Evolutionary conservation across 2,113 vertebrate genomes (phyloP), one percentile per base, ranked within the genome.

Genomic region (Gracilinanus agilis): DNA sequence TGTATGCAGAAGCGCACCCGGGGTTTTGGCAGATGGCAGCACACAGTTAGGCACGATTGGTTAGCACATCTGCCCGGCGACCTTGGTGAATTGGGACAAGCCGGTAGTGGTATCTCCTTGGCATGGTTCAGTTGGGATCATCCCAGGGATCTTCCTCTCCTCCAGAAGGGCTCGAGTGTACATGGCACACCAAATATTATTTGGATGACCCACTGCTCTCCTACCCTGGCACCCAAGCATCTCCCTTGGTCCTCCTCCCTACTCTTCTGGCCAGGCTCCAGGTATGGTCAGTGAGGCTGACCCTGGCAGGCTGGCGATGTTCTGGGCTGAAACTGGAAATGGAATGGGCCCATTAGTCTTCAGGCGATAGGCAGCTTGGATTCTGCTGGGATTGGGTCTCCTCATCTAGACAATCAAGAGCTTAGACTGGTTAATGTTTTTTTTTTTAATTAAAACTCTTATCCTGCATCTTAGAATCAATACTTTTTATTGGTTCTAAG

Each of bases 61-160:
- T 19, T 23, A 40, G 67, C 67, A 83, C 67, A 83, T 83, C 54
- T 12, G n/a, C 55, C 12, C 53, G 23, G 34, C 56, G 44, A 90
- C 49, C 27, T 49, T 83, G 90, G 55, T 90, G 67, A 83, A 83
- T 83, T 89, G 75, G 55, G 89, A 94, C 93, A 95, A 44, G n/a
- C n/a, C n/a, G n/a, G 25, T 90, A 53, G 0, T 3, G n/a, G 16
- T 88, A 92, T 56, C 55, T 88, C 92, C 29, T 83, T 9, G 9
- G 49, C 4, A 13, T 29, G 23, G 54, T 94, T 90, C 58, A 9
- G 7, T 40, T 89, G 44, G 54, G 55, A 40, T 49, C 54, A 27
- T 27, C 9, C 13, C 54, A 23, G 55, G 93, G 6, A 34, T 54
- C 88, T 94, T 6, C 11, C 55, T 6, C 54, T 25, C 89, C 24